Conservation (phyloP, 2,113 vertebrate species). For the Opisthocomus hoazin region DNA sequence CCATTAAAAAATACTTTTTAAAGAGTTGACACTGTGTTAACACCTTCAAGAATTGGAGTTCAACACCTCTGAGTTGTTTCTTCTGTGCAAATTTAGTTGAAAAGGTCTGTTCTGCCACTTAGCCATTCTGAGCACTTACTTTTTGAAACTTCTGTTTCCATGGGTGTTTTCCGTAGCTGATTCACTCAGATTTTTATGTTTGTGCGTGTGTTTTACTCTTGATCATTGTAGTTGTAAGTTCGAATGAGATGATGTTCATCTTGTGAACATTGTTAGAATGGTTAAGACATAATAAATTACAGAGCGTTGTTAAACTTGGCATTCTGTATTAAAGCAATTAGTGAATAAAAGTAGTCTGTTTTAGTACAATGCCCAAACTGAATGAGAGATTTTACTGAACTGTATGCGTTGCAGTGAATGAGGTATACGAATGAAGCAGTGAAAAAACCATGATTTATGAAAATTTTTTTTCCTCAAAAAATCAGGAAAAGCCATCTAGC, state of each 20-base stretch:
- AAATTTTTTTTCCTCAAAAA: background rate
- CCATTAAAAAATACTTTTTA: background rate
- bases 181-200: background rate
- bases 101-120: background rate
- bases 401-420: background rate
- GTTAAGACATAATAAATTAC: background rate
- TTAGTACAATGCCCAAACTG: background rate
- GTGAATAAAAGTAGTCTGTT: background rate
- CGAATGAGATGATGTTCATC: background rate
- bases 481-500: constrained; percentile 87
- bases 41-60: background rate
- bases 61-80: background rate
- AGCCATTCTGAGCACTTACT: background rate
- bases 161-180: background rate
- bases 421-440: background rate
- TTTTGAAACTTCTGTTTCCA: background rate
- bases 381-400: background rate
- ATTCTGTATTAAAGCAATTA: background rate
- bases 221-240: background rate
- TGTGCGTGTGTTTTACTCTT: background rate
- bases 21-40: background rate
- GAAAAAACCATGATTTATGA: background rate
- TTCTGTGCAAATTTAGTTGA: background rate
- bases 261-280: background rate
- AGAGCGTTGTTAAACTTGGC: background rate